These are phyloP conservation scores for Hapalemur alaotrensis DNA, from an alignment of 2,797 vertebrate species.

Conservation along the genomic window DNA sequence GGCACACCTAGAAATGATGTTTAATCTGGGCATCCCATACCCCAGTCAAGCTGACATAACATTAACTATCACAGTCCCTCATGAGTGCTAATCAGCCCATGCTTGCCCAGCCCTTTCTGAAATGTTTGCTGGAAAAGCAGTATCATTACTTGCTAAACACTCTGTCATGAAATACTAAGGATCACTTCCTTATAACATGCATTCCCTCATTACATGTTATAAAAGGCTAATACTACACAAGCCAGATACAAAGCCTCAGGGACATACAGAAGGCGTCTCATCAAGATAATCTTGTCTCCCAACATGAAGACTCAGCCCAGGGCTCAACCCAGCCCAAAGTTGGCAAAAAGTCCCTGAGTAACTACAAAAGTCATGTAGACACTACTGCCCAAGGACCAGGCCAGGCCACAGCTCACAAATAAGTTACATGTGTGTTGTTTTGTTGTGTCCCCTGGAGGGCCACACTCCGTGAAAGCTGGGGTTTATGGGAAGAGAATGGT, in stretches of 20 bases:
- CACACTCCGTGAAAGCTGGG: background rate
- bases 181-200: background rate
- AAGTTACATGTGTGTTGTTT: background rate
- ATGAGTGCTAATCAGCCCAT: background rate
- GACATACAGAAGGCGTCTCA: background rate
- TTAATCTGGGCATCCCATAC: background rate
- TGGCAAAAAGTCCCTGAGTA: background rate
- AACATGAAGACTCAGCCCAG: background rate
- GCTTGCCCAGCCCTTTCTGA: background rate
- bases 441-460: background rate
- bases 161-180: background rate
- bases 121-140: background rate
- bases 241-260: background rate
- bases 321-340: background rate
- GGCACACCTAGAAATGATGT: background rate
- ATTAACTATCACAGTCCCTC: background rate
- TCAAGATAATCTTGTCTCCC: background rate
- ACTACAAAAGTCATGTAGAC: background rate
- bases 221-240: background rate
- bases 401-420: background rate
- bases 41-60: background rate
- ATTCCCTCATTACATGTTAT: background rate
- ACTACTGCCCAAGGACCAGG: conserved; percentile 23
- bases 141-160: background rate
- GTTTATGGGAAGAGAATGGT: background rate